A percentile compares a stretch with the other conserved stretches of the same genome.
Conservation (phyloP, 1,140 invertebrate genomes). For the Lucilia cuprina region DNA sequence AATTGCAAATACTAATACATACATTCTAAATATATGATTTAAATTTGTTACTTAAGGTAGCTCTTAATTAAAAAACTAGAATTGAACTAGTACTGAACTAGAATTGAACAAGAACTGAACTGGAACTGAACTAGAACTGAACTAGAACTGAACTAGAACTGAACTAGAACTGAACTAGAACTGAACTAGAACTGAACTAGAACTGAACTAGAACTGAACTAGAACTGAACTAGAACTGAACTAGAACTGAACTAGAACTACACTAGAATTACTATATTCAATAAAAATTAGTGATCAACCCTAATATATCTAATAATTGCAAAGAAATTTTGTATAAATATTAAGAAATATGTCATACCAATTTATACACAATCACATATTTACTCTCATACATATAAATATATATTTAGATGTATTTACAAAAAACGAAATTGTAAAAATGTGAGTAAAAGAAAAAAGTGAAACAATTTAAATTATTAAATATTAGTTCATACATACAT, state of each 20-base stretch:
- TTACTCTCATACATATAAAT: neutral
- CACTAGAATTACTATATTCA: too few relatives aligned
- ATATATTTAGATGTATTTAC: too few relatives aligned
- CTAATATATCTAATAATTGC: neutral
- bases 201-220: too few relatives aligned
- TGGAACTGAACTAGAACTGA: too few relatives aligned
- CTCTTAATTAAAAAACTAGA: neutral
- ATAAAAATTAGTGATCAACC: too few relatives aligned
- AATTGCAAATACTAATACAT: neutral
- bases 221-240: too few relatives aligned
- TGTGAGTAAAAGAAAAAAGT: neutral
- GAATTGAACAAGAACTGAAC: too few relatives aligned
- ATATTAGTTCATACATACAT: neutral
- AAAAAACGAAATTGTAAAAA: neutral
- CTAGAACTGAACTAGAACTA: too few relatives aligned
- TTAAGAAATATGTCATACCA: neutral
- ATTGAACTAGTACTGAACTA: too few relatives aligned
- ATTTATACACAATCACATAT: neutral
- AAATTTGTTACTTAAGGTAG: neutral
- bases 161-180: too few relatives aligned
- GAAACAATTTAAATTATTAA: constrained; percentile 17
- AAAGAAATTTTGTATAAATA: neutral
- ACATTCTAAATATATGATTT: neutral
- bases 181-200: too few relatives aligned
- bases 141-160: too few relatives aligned